Evolutionary conservation across 2,113 vertebrate genomes (phyloP).

Genomic region (Neomonachus schauinslandi): DNA sequence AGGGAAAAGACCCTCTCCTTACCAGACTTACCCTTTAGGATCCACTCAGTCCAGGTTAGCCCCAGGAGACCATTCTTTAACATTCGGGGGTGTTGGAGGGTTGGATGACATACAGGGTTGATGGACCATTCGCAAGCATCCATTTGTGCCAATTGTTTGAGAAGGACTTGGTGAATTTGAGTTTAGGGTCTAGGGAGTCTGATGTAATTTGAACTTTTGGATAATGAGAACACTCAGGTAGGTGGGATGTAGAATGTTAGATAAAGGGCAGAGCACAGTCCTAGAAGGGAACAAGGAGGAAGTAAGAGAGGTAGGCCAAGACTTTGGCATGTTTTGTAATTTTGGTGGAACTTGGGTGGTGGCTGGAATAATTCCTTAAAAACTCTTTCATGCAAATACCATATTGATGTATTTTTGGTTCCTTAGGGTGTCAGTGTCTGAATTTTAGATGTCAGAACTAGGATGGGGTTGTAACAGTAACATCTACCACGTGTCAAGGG

Average conservation of each 20-base stretch:
- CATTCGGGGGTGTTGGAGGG: neutral
- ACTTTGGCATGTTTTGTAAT: neutral
- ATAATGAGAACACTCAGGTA: neutral
- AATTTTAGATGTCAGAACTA: neutral
- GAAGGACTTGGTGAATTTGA: neutral
- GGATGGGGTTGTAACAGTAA: neutral
- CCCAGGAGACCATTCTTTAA: neutral
- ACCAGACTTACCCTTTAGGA: neutral
- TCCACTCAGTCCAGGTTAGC: neutral
- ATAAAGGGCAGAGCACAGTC: neutral
- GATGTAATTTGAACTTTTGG: neutral
- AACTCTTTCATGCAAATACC: neutral
- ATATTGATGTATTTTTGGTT: neutral
- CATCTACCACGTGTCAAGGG: neutral
- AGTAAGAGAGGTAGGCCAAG: neutral
- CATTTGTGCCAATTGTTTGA: neutral
- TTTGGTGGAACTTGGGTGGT: neutral
- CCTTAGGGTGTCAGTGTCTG: neutral
- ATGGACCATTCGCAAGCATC: neutral
- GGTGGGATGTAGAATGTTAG: neutral
- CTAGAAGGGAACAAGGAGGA: neutral
- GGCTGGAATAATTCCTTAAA: neutral
- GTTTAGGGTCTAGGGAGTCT: neutral
- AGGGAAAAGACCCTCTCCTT: neutral
- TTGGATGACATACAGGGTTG: fast-evolving